Evolutionary conservation across 2,797 vertebrate species (phyloP).

Genomic region (Babyrousa celebensis): DNA sequence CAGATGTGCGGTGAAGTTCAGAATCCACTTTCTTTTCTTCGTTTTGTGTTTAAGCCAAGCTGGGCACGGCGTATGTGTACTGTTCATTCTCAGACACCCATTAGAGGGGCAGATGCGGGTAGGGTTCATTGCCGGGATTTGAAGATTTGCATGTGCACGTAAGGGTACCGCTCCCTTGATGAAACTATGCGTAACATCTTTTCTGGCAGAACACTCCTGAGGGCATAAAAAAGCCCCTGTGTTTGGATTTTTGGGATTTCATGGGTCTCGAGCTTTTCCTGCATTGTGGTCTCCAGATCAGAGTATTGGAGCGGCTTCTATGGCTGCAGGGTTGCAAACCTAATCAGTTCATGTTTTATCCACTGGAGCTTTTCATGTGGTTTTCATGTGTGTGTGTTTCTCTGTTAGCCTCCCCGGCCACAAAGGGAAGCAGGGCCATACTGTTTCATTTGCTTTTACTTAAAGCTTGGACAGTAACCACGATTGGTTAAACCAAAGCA

Average conservation of each 20-base stretch:
- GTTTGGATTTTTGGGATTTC: constrained; percentile 56
- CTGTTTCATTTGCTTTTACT: constrained; percentile 65
- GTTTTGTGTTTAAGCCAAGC: neutral
- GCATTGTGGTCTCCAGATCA: neutral
- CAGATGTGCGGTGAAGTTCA: constrained; percentile 57
- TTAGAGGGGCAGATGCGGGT: neutral
- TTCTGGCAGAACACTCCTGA: neutral
- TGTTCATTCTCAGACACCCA: neutral
- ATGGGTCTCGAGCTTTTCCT: constrained; percentile 10
- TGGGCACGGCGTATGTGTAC: rapidly evolving
- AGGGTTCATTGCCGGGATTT: constrained; percentile 29
- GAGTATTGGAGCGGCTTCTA: neutral
- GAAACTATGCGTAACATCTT: neutral
- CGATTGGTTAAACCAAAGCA: constrained; percentile 53
- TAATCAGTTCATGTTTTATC: neutral
- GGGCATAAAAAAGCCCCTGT: neutral
- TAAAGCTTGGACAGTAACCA: constrained; percentile 21
- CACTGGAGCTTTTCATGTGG: neutral
- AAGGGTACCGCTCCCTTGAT: neutral
- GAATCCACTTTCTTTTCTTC: neutral
- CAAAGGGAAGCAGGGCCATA: neutral
- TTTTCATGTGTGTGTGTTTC: constrained; percentile 24
- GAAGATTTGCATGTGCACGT: neutral
- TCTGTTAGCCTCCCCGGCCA: constrained; percentile 24
- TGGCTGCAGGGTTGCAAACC: neutral